Conservation (phyloP, 2,888 invertebrate genomes). For the Dichetophora obliterata region DNA sequence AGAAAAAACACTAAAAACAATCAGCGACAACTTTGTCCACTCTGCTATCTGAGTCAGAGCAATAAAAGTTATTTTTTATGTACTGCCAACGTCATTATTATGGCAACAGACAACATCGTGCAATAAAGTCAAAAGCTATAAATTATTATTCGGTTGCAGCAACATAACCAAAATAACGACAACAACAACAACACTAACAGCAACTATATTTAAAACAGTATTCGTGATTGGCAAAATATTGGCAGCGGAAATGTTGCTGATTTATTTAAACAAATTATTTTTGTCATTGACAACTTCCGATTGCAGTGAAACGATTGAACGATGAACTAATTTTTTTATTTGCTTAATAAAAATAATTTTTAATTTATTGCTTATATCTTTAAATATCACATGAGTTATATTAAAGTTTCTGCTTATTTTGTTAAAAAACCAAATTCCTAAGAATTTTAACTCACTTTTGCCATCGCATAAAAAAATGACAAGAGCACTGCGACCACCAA, state of each 20-base stretch:
- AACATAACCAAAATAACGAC: background rate
- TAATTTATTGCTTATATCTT: background rate
- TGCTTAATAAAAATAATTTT: background rate
- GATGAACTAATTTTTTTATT: background rate
- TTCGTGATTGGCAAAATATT: slow-evolving; percentile 7
- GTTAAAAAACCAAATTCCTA: background rate
- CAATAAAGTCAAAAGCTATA: slow-evolving; percentile 16
- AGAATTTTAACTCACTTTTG: background rate
- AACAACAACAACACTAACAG: slow-evolving; percentile 13
- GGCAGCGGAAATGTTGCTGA: slow-evolving; percentile 35
- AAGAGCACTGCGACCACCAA: background rate
- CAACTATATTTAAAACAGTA: slow-evolving; percentile 1
- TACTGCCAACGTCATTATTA: slow-evolving; percentile 22
- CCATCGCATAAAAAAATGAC: background rate
- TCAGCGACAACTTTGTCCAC: slow-evolving; percentile 8
- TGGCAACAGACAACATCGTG: background rate
- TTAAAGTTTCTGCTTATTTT: background rate
- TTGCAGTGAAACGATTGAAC: background rate
- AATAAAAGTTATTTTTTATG: slow-evolving; percentile 31
- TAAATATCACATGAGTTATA: background rate
- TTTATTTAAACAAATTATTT: slow-evolving; percentile 31
- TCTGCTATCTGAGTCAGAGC: slow-evolving; percentile 19
- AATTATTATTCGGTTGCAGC: slow-evolving; percentile 23
- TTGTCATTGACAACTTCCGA: slow-evolving; percentile 34
- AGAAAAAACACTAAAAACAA: background rate